Percentiles rank a stretch among this genome's conserved stretches.
phyloP scores from a whole-genome alignment of 1,140 invertebrate genomes.

The Galleria mellonella region DNA sequence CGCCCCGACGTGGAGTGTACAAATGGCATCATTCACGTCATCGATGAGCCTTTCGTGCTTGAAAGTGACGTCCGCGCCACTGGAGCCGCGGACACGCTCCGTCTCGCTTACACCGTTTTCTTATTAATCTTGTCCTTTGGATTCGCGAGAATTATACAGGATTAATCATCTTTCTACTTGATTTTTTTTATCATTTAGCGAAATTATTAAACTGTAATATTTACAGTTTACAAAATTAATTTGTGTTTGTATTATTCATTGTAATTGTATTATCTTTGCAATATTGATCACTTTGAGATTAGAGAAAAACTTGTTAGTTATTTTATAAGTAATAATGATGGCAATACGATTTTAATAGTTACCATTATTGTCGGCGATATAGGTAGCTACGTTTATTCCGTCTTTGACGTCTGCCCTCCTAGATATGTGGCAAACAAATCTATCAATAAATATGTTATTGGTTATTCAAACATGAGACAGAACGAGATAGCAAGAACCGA shows the following conservation, averaged over 20 bases:
- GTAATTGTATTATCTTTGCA: background rate
- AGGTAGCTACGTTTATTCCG: no score
- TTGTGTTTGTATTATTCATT: background rate
- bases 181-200: background rate
- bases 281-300: no score
- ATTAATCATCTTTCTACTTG: constrained; percentile 15
- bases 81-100: constrained; percentile 50
- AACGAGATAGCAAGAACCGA: no score
- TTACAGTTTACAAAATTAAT: constrained; percentile 7
- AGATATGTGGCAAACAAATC: no score
- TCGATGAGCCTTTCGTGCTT: constrained; percentile 87
- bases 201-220: constrained; percentile 11
- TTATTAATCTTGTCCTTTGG: constrained; percentile 38
- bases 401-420: no score
- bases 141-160: constrained; percentile 46
- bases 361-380: no score
- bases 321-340: no score
- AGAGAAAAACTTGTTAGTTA: background rate
- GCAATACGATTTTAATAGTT: no score
- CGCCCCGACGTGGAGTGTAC: constrained; percentile 92
- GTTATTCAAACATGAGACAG: no score
- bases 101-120: constrained; percentile 26
- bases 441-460: no score
- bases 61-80: constrained; percentile 89
- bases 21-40: constrained; percentile 95